Percentiles rank a stretch among this genome's conserved stretches.
These are phyloP conservation scores for Megaceryle torquata DNA, from an alignment of 2,113 vertebrate genomes.

Conservation along the genomic window DNA sequence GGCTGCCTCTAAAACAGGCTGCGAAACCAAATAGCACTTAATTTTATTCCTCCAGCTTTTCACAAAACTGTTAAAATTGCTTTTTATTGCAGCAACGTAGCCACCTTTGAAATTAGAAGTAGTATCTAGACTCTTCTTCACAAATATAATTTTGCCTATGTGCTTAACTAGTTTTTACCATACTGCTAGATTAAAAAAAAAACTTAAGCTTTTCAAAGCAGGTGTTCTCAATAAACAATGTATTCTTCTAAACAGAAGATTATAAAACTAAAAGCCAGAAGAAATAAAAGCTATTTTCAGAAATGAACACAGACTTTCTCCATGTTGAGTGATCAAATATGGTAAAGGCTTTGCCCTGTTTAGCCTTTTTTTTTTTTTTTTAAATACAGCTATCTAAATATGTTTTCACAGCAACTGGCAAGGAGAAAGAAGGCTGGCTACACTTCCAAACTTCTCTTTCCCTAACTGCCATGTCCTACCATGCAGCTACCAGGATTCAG, in stretches of 20 bases:
- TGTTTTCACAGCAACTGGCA: conserved; percentile 5
- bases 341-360: background rate
- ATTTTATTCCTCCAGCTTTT: background rate
- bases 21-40: background rate
- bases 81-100: background rate
- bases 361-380: background rate
- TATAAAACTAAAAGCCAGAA: background rate
- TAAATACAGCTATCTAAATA: background rate
- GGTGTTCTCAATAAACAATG: background rate
- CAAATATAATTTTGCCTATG: background rate
- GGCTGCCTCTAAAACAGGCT: background rate
- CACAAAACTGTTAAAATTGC: background rate
- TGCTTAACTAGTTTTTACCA: background rate
- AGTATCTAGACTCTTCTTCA: background rate
- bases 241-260: background rate
- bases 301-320: background rate
- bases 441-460: background rate
- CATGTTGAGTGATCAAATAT: background rate
- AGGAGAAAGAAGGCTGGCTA: background rate
- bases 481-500: conserved; percentile 32
- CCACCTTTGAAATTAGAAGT: background rate
- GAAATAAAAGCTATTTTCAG: background rate
- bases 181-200: background rate
- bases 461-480: background rate
- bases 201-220: background rate